Conservation (phyloP, 2,888 invertebrate species). For the Tetranychus piercei region DNA sequence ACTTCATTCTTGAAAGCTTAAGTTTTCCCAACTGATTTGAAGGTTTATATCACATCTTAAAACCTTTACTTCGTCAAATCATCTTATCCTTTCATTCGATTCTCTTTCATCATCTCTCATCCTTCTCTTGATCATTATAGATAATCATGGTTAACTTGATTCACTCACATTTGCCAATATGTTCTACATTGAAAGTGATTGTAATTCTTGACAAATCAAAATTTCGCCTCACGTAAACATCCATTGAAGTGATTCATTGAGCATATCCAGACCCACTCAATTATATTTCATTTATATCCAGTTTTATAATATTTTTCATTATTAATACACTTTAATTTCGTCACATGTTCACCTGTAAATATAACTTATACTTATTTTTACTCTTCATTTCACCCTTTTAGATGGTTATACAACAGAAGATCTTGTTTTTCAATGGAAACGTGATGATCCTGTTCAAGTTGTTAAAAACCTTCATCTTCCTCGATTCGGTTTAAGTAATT, state of each 20-base stretch:
- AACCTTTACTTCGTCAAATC: too few species aligned
- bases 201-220: background rate
- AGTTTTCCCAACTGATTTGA: too few species aligned
- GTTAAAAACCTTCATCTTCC: slow-evolving; percentile 32
- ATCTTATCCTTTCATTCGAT: too few species aligned
- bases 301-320: background rate
- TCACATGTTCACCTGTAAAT: background rate
- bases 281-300: background rate
- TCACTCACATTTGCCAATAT: too few species aligned
- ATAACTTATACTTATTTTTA: background rate
- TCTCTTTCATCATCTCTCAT: too few species aligned
- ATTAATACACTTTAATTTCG: background rate
- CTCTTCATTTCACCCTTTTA: slow-evolving; percentile 31
- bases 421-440: slow-evolving; percentile 87
- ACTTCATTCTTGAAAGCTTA: too few species aligned
- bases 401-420: slow-evolving; percentile 96
- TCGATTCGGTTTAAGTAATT: slow-evolving; percentile 33
- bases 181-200: too few species aligned
- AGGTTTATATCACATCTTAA: too few species aligned
- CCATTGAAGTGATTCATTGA: background rate
- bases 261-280: background rate
- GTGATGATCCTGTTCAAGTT: slow-evolving; percentile 75
- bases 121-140: too few species aligned
- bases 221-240: background rate
- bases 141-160: too few species aligned